These are phyloP conservation scores for Camponotus vicinus DNA, from an alignment of 1,140 invertebrate species.

Conservation along the genomic window DNA sequence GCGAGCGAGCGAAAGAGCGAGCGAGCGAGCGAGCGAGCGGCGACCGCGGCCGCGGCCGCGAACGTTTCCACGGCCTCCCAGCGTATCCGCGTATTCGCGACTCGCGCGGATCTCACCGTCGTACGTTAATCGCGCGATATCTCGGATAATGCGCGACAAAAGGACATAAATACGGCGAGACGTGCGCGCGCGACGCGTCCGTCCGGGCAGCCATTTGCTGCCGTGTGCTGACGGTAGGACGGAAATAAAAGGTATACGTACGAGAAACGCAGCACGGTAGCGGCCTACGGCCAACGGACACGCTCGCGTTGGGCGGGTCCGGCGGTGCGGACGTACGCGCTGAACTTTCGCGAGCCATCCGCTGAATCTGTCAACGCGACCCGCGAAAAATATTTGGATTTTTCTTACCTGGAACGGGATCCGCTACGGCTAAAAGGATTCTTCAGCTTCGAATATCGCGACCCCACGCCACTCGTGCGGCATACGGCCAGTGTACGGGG, in stretches of 20 bases:
- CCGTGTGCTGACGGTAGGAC: constrained; percentile 78
- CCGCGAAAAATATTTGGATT: constrained; percentile 86
- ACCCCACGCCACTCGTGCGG: constrained; percentile 89
- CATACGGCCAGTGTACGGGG: constrained; percentile 86
- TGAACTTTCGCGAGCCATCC: constrained; percentile 37
- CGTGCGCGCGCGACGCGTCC: constrained; percentile 71
- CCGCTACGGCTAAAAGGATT: constrained; percentile 87
- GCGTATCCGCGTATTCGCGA: not conserved
- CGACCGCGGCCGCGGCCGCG: not conserved
- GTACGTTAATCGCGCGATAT: constrained; percentile 26
- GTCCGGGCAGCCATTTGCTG: constrained; percentile 84
- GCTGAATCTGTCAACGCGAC: constrained; percentile 85
- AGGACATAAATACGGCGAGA: constrained; percentile 33
- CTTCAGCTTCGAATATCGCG: constrained; percentile 87
- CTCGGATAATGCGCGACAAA: constrained; percentile 37
- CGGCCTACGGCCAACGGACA: constrained; percentile 73
- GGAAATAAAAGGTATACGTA: constrained; percentile 80
- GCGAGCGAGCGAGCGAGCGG: constrained; percentile 31
- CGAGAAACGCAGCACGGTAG: constrained; percentile 72
- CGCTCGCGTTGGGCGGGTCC: constrained; percentile 57
- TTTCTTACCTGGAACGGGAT: constrained; percentile 87
- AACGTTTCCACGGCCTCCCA: constrained; percentile 4
- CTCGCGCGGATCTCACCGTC: constrained; percentile 23
- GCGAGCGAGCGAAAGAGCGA: not conserved
- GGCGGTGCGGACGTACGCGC: constrained; percentile 18